These are phyloP conservation scores for Drosophila prolongata DNA, from an alignment of 2,888 invertebrate species.

Conservation along the genomic window DNA sequence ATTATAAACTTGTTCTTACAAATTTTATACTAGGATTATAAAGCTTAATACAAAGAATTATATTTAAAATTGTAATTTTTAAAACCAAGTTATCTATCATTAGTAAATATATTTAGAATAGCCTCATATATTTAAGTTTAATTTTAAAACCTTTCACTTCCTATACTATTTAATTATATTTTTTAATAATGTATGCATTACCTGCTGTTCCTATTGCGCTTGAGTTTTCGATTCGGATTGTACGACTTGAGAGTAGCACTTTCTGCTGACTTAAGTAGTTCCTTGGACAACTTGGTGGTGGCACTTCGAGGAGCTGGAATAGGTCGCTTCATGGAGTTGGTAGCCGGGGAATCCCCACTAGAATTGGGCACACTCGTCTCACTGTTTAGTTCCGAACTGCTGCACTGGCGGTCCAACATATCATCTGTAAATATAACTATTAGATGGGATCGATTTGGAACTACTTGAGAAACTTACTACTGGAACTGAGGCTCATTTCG, in stretches of 20 bases:
- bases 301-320: conserved; percentile 76
- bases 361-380: conserved; percentile 75
- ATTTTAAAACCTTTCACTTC: too few relatives aligned
- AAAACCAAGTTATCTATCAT: too few relatives aligned
- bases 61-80: too few relatives aligned
- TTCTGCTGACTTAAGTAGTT: conserved; percentile 72
- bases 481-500: conserved; percentile 73
- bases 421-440: conserved; percentile 53
- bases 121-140: too few relatives aligned
- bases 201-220: conserved; percentile 83
- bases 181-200: conserved; percentile 50
- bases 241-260: conserved; percentile 82
- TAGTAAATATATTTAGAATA: too few relatives aligned
- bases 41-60: too few relatives aligned
- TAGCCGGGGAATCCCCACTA: conserved; percentile 66
- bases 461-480: conserved; percentile 62
- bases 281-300: conserved; percentile 67
- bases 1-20: too few relatives aligned
- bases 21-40: too few relatives aligned
- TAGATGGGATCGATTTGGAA: not conserved
- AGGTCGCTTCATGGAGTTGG: conserved; percentile 79
- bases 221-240: conserved; percentile 84
- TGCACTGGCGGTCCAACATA: conserved; percentile 76
- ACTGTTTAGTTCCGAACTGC: conserved; percentile 70
- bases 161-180: not conserved